A percentile compares a stretch with the other conserved stretches of the same genome.
Conservation (phyloP, 2,113 vertebrate species). For the Terrapene triunguis region DNA sequence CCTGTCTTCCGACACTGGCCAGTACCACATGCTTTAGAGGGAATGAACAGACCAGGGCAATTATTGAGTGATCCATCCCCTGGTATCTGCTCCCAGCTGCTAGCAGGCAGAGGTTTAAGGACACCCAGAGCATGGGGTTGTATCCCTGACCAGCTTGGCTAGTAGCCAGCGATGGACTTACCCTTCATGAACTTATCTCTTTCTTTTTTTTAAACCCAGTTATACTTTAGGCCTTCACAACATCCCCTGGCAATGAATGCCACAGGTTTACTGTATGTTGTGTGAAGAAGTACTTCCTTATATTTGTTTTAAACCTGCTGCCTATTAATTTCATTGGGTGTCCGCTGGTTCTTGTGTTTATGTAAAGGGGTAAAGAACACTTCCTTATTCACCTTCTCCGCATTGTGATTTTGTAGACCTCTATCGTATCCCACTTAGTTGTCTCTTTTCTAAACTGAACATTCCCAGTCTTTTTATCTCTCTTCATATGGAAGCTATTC, state of each 20-base stretch:
- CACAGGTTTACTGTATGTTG: not conserved
- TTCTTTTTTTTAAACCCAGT: not conserved
- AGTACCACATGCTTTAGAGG: not conserved
- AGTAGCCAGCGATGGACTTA: not conserved
- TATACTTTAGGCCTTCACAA: not conserved
- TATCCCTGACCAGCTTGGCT: not conserved
- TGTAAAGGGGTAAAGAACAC: not conserved
- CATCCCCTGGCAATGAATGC: not conserved
- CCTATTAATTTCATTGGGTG: not conserved
- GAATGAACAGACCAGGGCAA: not conserved
- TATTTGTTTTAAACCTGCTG: not conserved
- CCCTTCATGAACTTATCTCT: not conserved
- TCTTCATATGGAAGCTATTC: not conserved
- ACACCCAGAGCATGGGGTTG: not conserved
- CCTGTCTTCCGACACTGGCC: not conserved
- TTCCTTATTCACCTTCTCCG: not conserved
- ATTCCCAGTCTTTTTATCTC: not conserved
- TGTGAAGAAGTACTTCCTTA: not conserved
- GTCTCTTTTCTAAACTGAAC: not conserved
- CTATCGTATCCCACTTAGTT: not conserved
- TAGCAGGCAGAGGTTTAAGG: not conserved
- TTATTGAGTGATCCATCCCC: not conserved
- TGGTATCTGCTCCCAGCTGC: not conserved
- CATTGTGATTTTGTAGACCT: not conserved
- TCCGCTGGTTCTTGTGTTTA: not conserved